Evolutionary conservation across 2,113 vertebrate genomes (phyloP), one percentile per base, ranked within the genome.

Genomic region (Cyprinodon variegatus): DNA sequence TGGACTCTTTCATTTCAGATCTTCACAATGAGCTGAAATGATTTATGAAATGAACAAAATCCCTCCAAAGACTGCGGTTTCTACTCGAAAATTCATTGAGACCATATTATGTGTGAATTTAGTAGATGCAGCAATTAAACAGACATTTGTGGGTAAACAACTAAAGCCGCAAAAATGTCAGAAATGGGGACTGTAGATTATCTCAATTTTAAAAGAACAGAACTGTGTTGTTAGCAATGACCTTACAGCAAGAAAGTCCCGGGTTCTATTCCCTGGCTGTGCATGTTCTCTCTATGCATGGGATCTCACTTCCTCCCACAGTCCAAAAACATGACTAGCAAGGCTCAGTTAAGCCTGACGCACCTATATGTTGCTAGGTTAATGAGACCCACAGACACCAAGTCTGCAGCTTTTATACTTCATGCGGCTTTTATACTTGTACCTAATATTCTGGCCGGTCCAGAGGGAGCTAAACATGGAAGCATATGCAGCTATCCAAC

Each of bases 1-100:
- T 61, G 75, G 73, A 86, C 2, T 46, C 62, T 69, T 78, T 43
- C 29, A 70, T 77, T 81, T 70, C 39, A 37, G 11, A 67, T 81
- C 61, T 70, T 17, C 3, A 50, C 59, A 36, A 43, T 53, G 64
- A 59, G 70, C 70, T 61, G 45, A 36, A 0, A 3, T 29, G 11
- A 53, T 57, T 67, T 57, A 64, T 61, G 29, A 63, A 3, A 37
- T 59, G 11, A 14, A 45, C 15, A 3, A 73, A 22, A 40, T 53
- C 29, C 45, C 29, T 70, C 37, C 48, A 8, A n/a, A 41, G 11
- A 1, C 64, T 53, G 4, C 48, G 4, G 20, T 3, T 5, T 9
- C 50, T 14, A 70, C 13, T 41, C 12, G 22, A n/a, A 10, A 68
- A 57, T 39, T 70, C 59, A 22, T 62, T 9, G 29, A 4, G 29